A percentile compares a stretch with the other conserved stretches of the same genome.
Conservation (phyloP, 1,140 invertebrate genomes). For the Samia ricini region DNA sequence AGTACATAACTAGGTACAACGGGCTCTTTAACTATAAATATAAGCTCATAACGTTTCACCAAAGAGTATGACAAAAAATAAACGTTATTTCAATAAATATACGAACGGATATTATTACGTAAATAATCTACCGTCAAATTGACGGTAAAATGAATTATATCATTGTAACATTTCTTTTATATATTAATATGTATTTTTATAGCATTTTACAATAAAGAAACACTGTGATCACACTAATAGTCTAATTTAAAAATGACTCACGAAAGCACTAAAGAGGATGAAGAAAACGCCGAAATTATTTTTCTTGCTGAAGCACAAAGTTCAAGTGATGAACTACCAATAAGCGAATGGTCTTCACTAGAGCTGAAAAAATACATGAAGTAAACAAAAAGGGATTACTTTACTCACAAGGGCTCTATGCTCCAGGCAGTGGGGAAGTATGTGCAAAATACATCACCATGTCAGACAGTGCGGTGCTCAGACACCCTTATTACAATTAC, state of each 20-base stretch:
- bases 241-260: background rate
- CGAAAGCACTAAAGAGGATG: background rate
- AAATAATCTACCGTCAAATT: background rate
- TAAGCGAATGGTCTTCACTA: constrained; percentile 27
- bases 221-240: background rate
- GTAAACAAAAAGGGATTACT: constrained; percentile 22
- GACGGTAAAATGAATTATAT: background rate
- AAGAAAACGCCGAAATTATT: constrained; percentile 8
- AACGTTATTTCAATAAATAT: background rate
- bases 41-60: background rate
- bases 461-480: constrained; percentile 52
- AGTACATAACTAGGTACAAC: background rate
- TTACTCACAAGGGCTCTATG: constrained; percentile 17
- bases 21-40: background rate
- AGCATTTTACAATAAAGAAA: background rate
- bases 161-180: background rate
- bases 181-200: background rate
- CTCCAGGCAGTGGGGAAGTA: constrained; percentile 28
- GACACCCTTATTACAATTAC: constrained; percentile 56
- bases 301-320: constrained; percentile 11
- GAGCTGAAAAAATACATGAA: background rate
- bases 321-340: constrained; percentile 15
- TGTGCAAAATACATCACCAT: constrained; percentile 32
- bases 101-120: background rate
- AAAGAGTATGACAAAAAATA: background rate